phyloP scores from a whole-genome alignment of 2,113 vertebrate species.

The Menura novaehollandiae region DNA sequence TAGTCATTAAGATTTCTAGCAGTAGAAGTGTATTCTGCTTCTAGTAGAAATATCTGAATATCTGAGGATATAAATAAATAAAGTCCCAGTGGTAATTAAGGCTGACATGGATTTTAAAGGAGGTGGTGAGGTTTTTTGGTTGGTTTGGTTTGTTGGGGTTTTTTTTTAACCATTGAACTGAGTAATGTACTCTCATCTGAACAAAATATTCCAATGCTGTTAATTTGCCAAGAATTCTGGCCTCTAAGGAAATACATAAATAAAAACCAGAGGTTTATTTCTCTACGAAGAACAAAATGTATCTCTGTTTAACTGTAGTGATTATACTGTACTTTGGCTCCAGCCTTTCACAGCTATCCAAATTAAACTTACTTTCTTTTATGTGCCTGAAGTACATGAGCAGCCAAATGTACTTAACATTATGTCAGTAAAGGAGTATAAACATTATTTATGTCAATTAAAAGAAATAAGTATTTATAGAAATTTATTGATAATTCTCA shows the following conservation, averaged over 20 bases:
- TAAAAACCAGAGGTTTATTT: not conserved
- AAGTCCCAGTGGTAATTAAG: not conserved
- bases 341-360: not conserved
- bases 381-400: not conserved
- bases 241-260: not conserved
- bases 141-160: not conserved
- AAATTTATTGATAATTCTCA: not conserved
- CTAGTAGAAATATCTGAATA: not conserved
- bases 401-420: not conserved
- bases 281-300: not conserved
- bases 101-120: not conserved
- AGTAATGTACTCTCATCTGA: not conserved
- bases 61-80: not conserved
- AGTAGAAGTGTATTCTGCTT: not conserved
- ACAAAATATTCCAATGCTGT: not conserved
- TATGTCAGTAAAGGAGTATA: not conserved
- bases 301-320: not conserved
- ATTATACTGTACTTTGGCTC: not conserved
- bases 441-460: not conserved
- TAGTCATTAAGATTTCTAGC: not conserved
- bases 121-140: not conserved
- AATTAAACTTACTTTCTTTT: not conserved
- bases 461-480: not conserved
- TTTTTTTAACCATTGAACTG: not conserved
- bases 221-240: not conserved